phyloP scores from a whole-genome alignment of 2,888 invertebrate species.

The Dryadula phaetusa region DNA sequence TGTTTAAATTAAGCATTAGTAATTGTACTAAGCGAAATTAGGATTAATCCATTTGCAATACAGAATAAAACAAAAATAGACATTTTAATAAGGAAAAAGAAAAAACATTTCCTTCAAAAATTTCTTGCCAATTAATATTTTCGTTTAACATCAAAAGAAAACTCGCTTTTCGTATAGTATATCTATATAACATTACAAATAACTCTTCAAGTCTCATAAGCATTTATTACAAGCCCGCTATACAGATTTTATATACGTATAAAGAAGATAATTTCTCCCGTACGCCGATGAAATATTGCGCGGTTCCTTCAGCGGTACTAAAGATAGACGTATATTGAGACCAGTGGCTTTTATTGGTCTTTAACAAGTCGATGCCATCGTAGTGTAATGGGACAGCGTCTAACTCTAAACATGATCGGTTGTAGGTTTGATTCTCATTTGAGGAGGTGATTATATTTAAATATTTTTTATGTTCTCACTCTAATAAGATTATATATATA shows the following conservation, averaged over 20 bases:
- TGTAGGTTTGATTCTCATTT: too few species aligned
- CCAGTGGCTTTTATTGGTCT: slow-evolving; percentile 6
- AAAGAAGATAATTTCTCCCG: slow-evolving; percentile 20
- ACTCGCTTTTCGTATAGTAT: background rate
- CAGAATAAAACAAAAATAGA: background rate
- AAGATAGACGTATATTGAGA: slow-evolving; percentile 24
- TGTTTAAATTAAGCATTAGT: too few species aligned
- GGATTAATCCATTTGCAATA: background rate
- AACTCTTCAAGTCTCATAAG: slow-evolving; percentile 7
- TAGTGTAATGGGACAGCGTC: too few species aligned
- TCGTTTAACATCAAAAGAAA: background rate
- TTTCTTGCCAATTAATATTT: background rate
- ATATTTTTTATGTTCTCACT: too few species aligned
- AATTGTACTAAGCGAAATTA: too few species aligned
- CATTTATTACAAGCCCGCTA: slow-evolving; percentile 22
- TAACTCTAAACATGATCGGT: too few species aligned
- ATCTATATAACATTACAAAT: slow-evolving; percentile 10
- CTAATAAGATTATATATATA: too few species aligned
- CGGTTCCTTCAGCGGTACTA: slow-evolving; percentile 2
- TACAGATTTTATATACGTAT: slow-evolving; percentile 19
- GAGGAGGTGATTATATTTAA: too few species aligned
- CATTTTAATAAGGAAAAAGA: background rate
- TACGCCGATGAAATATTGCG: slow-evolving; percentile 10
- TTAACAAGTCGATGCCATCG: background rate
- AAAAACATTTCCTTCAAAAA: slow-evolving; percentile 2